Evolutionary conservation across 2,797 vertebrate species (phyloP).

Genomic region (Sebastes steindachneri): DNA sequence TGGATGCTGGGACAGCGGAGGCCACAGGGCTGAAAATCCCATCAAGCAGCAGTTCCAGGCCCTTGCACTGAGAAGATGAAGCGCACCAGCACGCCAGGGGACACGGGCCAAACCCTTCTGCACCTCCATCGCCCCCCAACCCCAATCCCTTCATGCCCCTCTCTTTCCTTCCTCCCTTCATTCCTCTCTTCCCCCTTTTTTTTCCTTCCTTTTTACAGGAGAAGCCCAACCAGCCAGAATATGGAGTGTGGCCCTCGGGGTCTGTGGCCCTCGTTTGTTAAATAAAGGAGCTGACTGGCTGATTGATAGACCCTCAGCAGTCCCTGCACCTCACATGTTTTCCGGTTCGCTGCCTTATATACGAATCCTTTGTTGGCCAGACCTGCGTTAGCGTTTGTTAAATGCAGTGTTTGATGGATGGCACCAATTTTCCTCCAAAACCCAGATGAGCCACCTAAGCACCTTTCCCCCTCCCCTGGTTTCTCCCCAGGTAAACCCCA

Average conservation of each 20-base stretch:
- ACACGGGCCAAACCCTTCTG: slow-evolving; percentile 77
- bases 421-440: slow-evolving; percentile 86
- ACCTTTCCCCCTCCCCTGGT: slow-evolving; percentile 72
- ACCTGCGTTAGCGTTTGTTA: slow-evolving; percentile 81
- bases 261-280: slow-evolving; percentile 88
- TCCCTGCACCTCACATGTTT: slow-evolving; percentile 81
- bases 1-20: slow-evolving; percentile 78
- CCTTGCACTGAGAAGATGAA: slow-evolving; percentile 85
- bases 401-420: slow-evolving; percentile 86
- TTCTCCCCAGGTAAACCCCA: slow-evolving; percentile 80
- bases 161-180: slow-evolving; percentile 58
- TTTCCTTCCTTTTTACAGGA: slow-evolving; percentile 59
- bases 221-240: slow-evolving; percentile 85
- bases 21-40: slow-evolving; percentile 86
- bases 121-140: slow-evolving; percentile 62
- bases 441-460: slow-evolving; percentile 84
- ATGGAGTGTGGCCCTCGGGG: slow-evolving; percentile 84
- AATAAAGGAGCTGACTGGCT: slow-evolving; percentile 93
- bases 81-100: slow-evolving; percentile 77
- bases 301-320: slow-evolving; percentile 87
- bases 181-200: slow-evolving; percentile 49
- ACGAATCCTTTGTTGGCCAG: slow-evolving; percentile 81
- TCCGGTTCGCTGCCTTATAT: slow-evolving; percentile 80
- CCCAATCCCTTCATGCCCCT: slow-evolving; percentile 66
- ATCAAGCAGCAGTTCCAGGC: slow-evolving; percentile 85